Evolutionary conservation across 2,113 vertebrate species (phyloP).

Genomic region (Protobothrops flavoviridis): DNA sequence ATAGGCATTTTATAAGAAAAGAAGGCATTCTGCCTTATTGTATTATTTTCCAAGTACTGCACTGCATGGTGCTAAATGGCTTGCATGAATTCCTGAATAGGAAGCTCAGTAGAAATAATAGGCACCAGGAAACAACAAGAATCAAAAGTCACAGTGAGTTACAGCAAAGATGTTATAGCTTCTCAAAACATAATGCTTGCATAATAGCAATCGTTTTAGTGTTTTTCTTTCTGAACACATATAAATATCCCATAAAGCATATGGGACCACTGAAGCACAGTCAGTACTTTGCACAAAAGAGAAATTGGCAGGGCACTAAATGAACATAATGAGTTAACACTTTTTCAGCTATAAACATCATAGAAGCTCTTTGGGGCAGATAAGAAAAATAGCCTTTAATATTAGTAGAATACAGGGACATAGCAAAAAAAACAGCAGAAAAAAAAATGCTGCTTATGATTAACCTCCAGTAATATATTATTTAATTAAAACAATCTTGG

Average conservation of each 20-base stretch:
- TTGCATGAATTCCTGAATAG: constrained; percentile 54
- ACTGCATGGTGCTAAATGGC: constrained; percentile 55
- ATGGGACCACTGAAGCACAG: constrained; percentile 47
- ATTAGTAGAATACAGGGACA: constrained; percentile 17
- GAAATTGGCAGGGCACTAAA: constrained; percentile 37
- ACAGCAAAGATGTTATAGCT: constrained; percentile 34
- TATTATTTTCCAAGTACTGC: constrained; percentile 48
- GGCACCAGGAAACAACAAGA: constrained; percentile 59
- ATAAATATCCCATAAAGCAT: constrained; percentile 51
- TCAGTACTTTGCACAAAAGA: constrained; percentile 48
- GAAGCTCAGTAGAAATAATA: constrained; percentile 62
- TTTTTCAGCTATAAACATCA: constrained; percentile 43
- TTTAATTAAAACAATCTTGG: constrained; percentile 38
- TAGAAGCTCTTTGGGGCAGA: constrained; percentile 32
- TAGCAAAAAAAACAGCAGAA: background rate
- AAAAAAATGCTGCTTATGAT: background rate
- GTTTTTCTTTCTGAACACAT: constrained; percentile 55
- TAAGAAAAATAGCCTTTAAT: constrained; percentile 49
- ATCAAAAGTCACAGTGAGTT: constrained; percentile 61
- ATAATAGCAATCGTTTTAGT: constrained; percentile 54
- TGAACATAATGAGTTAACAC: constrained; percentile 43
- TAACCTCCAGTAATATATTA: constrained; percentile 27
- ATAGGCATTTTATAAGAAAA: constrained; percentile 55
- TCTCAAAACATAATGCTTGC: constrained; percentile 53
- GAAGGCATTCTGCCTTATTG: constrained; percentile 39